These are phyloP conservation scores for Premnoplex brunnescens DNA, from an alignment of 2,797 vertebrate genomes.

Conservation along the genomic window DNA sequence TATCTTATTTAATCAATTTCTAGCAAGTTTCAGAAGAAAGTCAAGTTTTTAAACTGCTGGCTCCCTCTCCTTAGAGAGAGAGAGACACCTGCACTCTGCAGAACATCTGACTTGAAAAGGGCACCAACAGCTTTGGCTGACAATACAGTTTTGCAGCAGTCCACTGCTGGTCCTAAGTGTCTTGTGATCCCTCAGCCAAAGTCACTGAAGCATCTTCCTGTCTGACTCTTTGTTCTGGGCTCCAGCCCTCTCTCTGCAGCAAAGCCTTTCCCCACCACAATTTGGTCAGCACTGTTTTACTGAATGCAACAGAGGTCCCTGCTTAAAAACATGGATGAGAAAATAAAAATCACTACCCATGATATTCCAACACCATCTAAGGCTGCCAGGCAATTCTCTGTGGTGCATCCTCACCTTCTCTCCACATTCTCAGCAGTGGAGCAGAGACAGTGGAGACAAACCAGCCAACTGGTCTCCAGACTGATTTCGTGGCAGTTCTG, in stretches of 20 bases:
- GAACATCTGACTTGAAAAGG: background rate
- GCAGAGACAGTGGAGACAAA: background rate
- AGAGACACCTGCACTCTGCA: background rate
- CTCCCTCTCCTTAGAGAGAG: background rate
- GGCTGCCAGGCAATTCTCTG: background rate
- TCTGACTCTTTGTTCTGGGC: background rate
- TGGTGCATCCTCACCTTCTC: background rate
- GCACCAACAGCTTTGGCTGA: background rate
- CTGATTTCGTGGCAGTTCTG: rapidly evolving
- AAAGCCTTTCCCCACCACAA: background rate
- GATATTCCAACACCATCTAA: background rate
- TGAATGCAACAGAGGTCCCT: background rate
- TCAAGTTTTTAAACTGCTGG: background rate
- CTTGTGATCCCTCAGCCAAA: background rate
- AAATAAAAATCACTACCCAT: background rate
- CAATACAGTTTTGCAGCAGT: background rate
- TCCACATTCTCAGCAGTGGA: rapidly evolving
- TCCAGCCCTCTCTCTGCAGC: background rate
- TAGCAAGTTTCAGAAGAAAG: background rate
- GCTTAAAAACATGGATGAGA: background rate
- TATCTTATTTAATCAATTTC: background rate
- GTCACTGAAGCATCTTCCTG: rapidly evolving
- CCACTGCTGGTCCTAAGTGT: background rate
- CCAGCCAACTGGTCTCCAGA: background rate
- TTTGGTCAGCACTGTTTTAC: background rate